Evolutionary conservation across 2,888 invertebrate species (phyloP), one percentile per base, ranked within the genome.

Genomic region (Salticus scenicus): DNA sequence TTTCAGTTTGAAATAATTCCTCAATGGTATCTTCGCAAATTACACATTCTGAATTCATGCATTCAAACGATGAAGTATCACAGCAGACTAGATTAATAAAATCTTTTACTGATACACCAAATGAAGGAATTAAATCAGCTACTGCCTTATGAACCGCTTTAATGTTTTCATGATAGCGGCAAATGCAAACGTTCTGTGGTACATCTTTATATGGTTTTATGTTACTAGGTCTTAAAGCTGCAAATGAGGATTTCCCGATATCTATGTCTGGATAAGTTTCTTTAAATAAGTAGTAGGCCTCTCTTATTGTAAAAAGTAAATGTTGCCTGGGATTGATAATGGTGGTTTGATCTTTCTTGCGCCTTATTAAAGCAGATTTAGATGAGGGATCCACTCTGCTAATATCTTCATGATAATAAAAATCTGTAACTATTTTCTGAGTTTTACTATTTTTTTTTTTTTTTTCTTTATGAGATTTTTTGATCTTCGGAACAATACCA

Each of bases 171-270:
- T 51, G 51, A 17, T 51, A 51, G 17, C 17, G 51, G 51, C 51
- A 51, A 51, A 5, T 51, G 51, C 51, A 51, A 51, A 51, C 51
- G 17, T 51, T 51, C 51, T 51, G 51, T 8, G 51, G 51, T n/a
- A 14, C 17, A 20, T 51, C 51, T n/a, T 51, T 51, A 51, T 51
- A 51, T 51, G 51, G 51, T 51, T 51, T 51, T 51, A 51, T 51
- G 51, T 51, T 51, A 51, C 51, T 51, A 51, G 51, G 51, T 20
- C 51, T 51, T 51, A 51, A 51, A 51, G 51, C 51, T 51, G 51
- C 51, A 51, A 51, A 51, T 8, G 51, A 51, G 17, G 51, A 51
- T 51, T 51, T 51, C 51, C 51, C 51, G 17, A 51, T 51, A 51
- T 51, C 17, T 51, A 51, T 51, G 17, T 51, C 51, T 51, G 51